Evolutionary conservation across 2,888 invertebrate species (phyloP).

Genomic region (Synanthedon tipuliformis): DNA sequence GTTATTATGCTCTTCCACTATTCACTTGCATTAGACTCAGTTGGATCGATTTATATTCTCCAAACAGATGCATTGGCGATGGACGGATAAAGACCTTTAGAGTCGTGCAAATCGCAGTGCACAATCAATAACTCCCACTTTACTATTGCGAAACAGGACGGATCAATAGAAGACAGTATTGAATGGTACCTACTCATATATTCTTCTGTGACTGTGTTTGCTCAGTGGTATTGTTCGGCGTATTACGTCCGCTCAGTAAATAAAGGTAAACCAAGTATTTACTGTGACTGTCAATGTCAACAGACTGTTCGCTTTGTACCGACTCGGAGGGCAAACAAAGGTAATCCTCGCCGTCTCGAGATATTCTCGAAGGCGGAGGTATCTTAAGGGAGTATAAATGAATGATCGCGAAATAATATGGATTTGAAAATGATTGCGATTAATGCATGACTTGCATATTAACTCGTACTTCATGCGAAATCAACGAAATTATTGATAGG

Average conservation of each 20-base stretch:
- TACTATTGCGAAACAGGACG: neutral
- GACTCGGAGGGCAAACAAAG: constrained; percentile 52
- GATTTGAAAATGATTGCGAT: neutral
- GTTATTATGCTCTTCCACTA: too few relatives aligned
- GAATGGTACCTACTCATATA: constrained; percentile 1
- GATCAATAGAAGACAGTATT: constrained; percentile 1
- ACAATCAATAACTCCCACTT: neutral
- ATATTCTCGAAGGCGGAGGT: constrained; percentile 9
- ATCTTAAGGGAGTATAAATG: neutral
- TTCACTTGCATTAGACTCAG: too few relatives aligned
- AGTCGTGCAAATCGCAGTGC: neutral
- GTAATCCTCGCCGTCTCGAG: constrained; percentile 25
- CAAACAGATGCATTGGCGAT: too few relatives aligned
- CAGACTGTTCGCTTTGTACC: constrained; percentile 59
- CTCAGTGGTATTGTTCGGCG: constrained; percentile 24
- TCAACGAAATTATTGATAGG: too few relatives aligned
- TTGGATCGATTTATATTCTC: too few relatives aligned
- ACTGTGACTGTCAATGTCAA: constrained; percentile 58
- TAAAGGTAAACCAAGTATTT: constrained; percentile 61
- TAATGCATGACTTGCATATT: too few relatives aligned
- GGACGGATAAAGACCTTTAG: neutral
- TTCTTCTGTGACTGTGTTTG: constrained; percentile 13
- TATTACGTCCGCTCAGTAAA: constrained; percentile 52
- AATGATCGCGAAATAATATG: neutral
- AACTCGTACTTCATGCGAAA: too few relatives aligned